Percentiles rank a stretch among this genome's conserved stretches.
Conservation (phyloP, 2,888 invertebrate genomes). For the Hecatera dysodea region DNA sequence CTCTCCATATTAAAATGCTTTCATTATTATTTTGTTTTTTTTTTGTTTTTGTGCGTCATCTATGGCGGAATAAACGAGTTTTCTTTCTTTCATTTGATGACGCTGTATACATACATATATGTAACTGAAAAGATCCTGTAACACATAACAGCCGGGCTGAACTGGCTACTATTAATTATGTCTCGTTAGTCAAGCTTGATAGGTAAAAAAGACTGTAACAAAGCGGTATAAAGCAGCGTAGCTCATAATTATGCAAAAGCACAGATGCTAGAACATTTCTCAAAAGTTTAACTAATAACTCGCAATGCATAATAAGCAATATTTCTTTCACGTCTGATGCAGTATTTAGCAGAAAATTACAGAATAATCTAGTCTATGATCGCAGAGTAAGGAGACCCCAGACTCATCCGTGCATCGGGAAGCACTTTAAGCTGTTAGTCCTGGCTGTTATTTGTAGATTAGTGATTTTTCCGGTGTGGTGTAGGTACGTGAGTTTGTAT, state of each 20-base stretch:
- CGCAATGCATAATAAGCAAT: conserved; percentile 25
- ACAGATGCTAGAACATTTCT: conserved; percentile 47
- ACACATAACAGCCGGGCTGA: too few species aligned
- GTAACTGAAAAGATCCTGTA: too few species aligned
- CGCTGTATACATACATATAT: too few species aligned
- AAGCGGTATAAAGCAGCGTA: conserved; percentile 6
- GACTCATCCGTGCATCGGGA: too few species aligned
- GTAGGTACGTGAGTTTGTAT: too few species aligned
- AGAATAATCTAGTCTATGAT: conserved; percentile 29
- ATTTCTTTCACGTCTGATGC: conserved; percentile 44
- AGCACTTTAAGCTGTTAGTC: too few species aligned
- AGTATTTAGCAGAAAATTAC: conserved; percentile 48
- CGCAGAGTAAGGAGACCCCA: not conserved
- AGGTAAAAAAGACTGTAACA: not conserved
- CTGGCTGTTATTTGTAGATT: not conserved
- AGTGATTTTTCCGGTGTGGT: too few species aligned
- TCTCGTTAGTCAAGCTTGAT: not conserved
- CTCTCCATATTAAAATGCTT: too few species aligned
- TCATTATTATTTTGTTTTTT: too few species aligned
- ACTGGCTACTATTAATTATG: not conserved
- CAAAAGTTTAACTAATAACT: conserved; percentile 48
- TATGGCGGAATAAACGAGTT: too few species aligned
- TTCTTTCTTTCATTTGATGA: too few species aligned
- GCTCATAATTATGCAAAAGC: conserved; percentile 28
- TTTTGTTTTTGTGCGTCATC: too few species aligned